Evolutionary conservation across 2,888 invertebrate species (phyloP), one percentile per base, ranked within the genome.

Genomic region (Synergus gifuensis): DNA sequence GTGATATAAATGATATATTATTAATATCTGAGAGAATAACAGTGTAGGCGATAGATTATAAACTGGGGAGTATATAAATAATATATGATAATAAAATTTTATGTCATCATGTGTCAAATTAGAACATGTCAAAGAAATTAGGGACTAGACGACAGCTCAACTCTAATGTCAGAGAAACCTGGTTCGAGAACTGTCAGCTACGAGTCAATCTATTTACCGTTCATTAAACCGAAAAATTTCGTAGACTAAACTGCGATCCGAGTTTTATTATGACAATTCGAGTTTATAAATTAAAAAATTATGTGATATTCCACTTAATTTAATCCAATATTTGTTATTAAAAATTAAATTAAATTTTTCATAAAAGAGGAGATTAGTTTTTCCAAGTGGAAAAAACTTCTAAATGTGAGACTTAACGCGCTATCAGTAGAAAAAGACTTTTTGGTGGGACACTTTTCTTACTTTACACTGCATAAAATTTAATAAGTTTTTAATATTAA

Each of bases 121-220:
- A 73, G 49, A 76, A 77, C 60, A 73, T 77, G 81, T 69, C 79
- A 80, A 66, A 69, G 12, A 76, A 80, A 80, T 76, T 77, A 83
- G 83, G 78, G 80, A 63, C 79, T 76, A 81, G 81, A 81, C 78
- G 81, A 82, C 79, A 81, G 76, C 63, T 18, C 67, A 77, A 79
- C 76, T 82, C 73, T 78, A 81, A 80, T 81, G 78, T 80, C 77
- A 82, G 79, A 76, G 80, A 77, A 84, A 82, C 79, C 78, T 83
- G 79, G 79, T 81, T 66, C 44, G 78, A 78, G 78, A 78, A 82
- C 79, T 83, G 79, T 81, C 83, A 82, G 84, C 81, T 84, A 83
- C 82, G 82, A 78, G 62, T 64, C 66, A 46, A 76, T 40, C n/a
- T 67, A 44, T 3, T 49, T 73, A 16, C 49, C 46, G 16, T 36